phyloP scores from a whole-genome alignment of 2,797 vertebrate species.

The Poecilia gillii region DNA sequence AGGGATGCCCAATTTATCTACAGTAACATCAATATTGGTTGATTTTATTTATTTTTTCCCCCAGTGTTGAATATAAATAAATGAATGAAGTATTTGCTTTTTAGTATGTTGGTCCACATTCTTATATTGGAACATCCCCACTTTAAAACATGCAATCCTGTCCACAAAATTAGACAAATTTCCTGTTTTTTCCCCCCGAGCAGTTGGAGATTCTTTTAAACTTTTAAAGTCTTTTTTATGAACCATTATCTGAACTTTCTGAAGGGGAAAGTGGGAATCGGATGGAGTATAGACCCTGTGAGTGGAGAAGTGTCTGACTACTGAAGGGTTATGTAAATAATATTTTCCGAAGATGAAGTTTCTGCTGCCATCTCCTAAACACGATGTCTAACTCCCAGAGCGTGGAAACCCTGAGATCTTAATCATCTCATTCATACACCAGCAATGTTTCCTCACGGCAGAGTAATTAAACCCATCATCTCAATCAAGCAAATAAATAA shows the following conservation, averaged over 20 bases:
- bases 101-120: too few relatives aligned
- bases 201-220: too few relatives aligned
- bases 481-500: conserved; percentile 53
- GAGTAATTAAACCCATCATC: conserved; percentile 54
- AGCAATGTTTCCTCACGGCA: conserved; percentile 49
- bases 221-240: too few relatives aligned
- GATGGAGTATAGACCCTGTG: conserved; percentile 60
- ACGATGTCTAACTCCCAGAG: conserved; percentile 76
- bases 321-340: not conserved
- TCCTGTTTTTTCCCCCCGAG: too few relatives aligned
- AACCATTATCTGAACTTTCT: too few relatives aligned
- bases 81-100: too few relatives aligned
- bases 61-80: too few relatives aligned
- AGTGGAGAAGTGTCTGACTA: conserved; percentile 49
- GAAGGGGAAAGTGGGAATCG: too few relatives aligned
- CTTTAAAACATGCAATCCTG: too few relatives aligned
- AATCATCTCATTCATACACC: conserved; percentile 81
- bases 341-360: conserved; percentile 69
- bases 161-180: too few relatives aligned
- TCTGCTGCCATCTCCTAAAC: conserved; percentile 66
- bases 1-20: not conserved
- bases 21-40: not conserved
- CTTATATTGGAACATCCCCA: too few relatives aligned
- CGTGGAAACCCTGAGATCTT: conserved; percentile 76
- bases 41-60: not conserved